Conservation (phyloP, 2,113 vertebrate genomes). For the Halichoerus grypus region DNA sequence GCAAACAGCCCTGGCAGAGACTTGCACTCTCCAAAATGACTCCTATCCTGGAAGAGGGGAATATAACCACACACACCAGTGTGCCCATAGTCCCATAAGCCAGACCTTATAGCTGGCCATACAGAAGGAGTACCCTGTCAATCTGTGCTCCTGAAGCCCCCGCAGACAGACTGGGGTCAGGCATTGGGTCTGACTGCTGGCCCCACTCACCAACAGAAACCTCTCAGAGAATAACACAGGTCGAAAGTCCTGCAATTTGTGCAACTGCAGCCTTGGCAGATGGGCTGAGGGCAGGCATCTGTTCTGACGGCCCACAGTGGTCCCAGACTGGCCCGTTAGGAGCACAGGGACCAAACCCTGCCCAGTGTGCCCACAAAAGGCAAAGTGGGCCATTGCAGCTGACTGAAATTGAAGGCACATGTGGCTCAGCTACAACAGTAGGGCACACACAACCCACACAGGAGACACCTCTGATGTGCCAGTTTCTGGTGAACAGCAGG, state of each 20-base stretch:
- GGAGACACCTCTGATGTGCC: not conserved
- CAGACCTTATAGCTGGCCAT: not conserved
- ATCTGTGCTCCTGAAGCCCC: not conserved
- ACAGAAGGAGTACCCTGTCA: not conserved
- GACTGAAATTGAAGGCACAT: not conserved
- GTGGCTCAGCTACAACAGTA: not conserved
- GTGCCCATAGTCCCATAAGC: not conserved
- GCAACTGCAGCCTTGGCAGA: not conserved
- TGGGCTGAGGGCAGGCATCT: not conserved
- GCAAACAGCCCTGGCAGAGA: not conserved
- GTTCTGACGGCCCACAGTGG: not conserved
- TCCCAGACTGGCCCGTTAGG: not conserved
- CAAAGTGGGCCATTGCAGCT: not conserved
- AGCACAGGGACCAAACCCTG: not conserved
- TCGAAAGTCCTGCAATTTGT: not conserved
- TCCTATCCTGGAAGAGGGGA: not conserved
- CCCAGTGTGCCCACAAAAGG: not conserved
- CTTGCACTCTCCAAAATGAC: not conserved
- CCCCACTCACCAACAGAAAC: not conserved
- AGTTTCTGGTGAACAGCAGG: not conserved
- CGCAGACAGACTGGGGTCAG: not conserved
- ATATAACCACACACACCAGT: not conserved
- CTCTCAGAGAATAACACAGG: not conserved
- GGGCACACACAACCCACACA: not conserved
- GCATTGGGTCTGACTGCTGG: not conserved